phyloP scores from a whole-genome alignment of 2,113 vertebrate genomes.

The Crypturellus undulatus region DNA sequence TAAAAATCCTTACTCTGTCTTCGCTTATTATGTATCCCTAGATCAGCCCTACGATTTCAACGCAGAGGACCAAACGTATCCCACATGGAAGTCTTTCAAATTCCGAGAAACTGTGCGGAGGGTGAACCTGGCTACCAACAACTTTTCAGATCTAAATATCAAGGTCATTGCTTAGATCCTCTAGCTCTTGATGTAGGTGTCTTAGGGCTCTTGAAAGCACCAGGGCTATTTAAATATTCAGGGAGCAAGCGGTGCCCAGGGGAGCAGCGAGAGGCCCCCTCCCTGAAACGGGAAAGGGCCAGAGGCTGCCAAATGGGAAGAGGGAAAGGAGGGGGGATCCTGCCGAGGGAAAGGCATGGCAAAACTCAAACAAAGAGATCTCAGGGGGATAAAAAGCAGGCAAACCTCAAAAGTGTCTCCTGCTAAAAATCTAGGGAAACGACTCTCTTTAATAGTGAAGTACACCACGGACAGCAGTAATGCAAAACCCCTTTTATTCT shows the following conservation, averaged over 20 bases:
- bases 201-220: constrained; percentile 19
- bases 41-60: constrained; percentile 4
- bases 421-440: neutral
- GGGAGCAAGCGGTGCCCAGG: neutral
- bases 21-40: constrained; percentile 4
- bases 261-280: neutral
- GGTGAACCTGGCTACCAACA: constrained; percentile 32
- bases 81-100: neutral
- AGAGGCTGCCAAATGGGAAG: neutral
- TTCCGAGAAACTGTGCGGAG: neutral
- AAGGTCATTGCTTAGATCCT: constrained; percentile 31
- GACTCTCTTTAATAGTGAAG: neutral
- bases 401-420: neutral
- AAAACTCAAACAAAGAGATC: neutral
- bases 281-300: neutral
- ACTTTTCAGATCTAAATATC: constrained; percentile 38
- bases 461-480: neutral
- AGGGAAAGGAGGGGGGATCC: neutral
- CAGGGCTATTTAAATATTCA: constrained; percentile 30
- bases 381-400: neutral
- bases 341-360: neutral
- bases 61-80: neutral
- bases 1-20: constrained; percentile 48
- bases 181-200: constrained; percentile 22
- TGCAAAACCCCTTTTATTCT: neutral